Percentiles rank a stretch among this genome's conserved stretches.
These are phyloP conservation scores for Rhizoglyphus robini DNA, from an alignment of 1,140 invertebrate species.

Conservation along the genomic window DNA sequence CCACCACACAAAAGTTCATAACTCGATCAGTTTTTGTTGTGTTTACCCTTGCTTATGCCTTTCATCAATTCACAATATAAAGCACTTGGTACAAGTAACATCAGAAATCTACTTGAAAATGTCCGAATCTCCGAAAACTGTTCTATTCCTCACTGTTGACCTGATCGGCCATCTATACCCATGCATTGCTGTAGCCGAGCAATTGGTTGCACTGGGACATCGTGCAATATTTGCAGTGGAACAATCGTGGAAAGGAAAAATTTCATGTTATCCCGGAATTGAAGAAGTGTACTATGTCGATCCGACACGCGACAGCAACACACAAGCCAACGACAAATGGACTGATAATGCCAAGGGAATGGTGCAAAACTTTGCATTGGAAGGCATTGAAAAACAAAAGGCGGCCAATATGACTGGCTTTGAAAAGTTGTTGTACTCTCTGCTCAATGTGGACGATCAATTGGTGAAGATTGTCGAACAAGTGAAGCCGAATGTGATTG, in stretches of 20 bases:
- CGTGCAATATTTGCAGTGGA: not conserved
- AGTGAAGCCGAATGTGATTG: conserved; percentile 17
- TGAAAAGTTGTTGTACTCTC: not conserved
- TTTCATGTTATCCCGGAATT: not conserved
- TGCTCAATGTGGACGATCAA: conserved; percentile 1
- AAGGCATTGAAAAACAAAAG: not conserved
- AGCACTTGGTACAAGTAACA: no score
- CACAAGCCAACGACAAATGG: conserved; percentile 8
- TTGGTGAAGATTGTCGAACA: not conserved
- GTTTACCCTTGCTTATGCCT: no score
- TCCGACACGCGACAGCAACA: not conserved
- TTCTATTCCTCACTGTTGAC: not conserved
- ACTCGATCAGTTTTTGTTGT: no score
- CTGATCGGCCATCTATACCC: conserved; percentile 3
- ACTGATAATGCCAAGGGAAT: not conserved
- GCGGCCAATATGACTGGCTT: not conserved
- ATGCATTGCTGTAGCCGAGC: conserved; percentile 15
- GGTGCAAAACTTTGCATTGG: not conserved
- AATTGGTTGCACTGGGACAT: not conserved
- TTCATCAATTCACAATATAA: no score
- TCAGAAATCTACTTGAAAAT: no score
- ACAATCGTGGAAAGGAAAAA: conserved; percentile 4
- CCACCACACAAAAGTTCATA: no score
- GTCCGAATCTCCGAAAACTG: not conserved
- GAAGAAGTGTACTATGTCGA: conserved; percentile 15